Conservation (phyloP, 92 coral and sea anemone species). For the Paramuricea clavata region DNA sequence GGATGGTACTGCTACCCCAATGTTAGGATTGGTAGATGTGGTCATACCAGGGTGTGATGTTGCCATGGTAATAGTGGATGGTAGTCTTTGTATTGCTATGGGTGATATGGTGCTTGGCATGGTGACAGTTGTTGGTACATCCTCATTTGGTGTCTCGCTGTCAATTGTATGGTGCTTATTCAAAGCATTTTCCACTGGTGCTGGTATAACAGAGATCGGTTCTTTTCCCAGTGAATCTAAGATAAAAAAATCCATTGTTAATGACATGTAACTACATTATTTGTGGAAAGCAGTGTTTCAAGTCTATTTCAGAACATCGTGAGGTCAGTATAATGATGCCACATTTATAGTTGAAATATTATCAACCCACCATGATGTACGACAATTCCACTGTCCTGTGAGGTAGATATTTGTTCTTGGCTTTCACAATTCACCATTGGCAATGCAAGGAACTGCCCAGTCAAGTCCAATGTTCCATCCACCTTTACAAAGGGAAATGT, state of each 20-base stretch:
- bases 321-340: too few species aligned
- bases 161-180: not conserved
- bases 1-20: not conserved
- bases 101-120: not conserved
- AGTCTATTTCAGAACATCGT: too few species aligned
- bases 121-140: not conserved
- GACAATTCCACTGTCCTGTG: not conserved
- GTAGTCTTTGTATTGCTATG: not conserved
- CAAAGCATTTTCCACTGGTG: not conserved
- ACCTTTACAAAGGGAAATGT: not conserved
- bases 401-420: not conserved
- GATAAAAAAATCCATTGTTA: not conserved
- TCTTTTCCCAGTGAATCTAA: not conserved
- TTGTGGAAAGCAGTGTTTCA: too few species aligned
- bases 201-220: not conserved
- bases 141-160: too few species aligned
- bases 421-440: constrained; percentile 21
- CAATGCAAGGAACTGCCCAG: constrained; percentile 39
- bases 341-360: not conserved
- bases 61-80: not conserved
- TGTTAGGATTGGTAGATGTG: not conserved
- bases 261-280: too few species aligned
- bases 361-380: not conserved
- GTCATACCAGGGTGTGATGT: not conserved
- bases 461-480: constrained; percentile 16